Evolutionary conservation across 2,888 invertebrate species (phyloP).

Genomic region (Megamerina dolium): DNA sequence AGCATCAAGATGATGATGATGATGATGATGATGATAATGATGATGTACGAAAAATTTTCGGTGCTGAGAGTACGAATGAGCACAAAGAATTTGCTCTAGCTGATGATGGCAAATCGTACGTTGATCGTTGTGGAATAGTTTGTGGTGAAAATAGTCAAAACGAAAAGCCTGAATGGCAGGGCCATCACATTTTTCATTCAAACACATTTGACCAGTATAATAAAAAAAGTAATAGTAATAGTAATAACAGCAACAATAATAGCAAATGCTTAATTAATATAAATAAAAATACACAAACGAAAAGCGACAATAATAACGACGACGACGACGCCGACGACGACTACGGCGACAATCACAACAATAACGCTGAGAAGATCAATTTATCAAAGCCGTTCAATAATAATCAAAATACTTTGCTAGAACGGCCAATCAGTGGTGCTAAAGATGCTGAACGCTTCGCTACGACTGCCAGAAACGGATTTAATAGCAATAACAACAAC

Average conservation of each 20-base stretch:
- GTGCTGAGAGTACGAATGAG: too few species aligned
- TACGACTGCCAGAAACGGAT: slow-evolving; percentile 7
- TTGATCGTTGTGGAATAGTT: slow-evolving; percentile 2
- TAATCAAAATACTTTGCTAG: neutral
- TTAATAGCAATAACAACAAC: slow-evolving; percentile 13
- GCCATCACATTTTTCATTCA: slow-evolving; percentile 24
- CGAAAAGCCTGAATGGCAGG: slow-evolving; percentile 34
- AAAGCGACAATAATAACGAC: slow-evolving; percentile 5
- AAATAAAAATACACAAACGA: slow-evolving; percentile 5
- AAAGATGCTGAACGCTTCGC: slow-evolving; percentile 14
- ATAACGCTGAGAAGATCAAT: too few species aligned
- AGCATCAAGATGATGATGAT: too few species aligned
- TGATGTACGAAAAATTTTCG: too few species aligned
- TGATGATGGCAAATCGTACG: neutral
- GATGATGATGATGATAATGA: too few species aligned
- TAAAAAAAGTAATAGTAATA: slow-evolving; percentile 10
- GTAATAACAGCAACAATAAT: slow-evolving; percentile 13
- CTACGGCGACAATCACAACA: too few species aligned
- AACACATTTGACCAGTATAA: too few species aligned
- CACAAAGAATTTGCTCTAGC: too few species aligned
- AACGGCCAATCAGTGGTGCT: neutral
- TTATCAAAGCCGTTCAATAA: slow-evolving; percentile 5
- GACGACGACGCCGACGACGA: too few species aligned
- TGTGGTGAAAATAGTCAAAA: slow-evolving; percentile 36
- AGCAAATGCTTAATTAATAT: slow-evolving; percentile 2